These are phyloP conservation scores for Macaca nemestrina DNA, from an alignment of 2,113 vertebrate genomes.

Conservation along the genomic window DNA sequence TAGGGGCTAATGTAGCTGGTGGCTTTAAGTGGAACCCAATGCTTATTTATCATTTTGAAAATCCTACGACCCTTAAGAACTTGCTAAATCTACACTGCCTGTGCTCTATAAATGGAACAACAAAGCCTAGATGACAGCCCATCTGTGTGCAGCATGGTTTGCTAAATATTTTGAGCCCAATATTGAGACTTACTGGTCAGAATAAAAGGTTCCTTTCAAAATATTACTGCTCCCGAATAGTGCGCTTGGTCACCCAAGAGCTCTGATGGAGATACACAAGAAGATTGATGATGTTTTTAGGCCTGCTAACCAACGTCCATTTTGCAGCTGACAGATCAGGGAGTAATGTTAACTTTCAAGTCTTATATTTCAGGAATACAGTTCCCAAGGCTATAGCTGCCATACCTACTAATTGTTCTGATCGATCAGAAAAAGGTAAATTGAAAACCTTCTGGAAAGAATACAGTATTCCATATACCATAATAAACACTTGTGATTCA, in stretches of 20 bases:
- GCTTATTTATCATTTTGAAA: not conserved
- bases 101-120: not conserved
- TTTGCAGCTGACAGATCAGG: not conserved
- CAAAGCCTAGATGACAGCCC: not conserved
- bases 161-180: not conserved
- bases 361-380: not conserved
- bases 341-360: not conserved
- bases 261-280: not conserved
- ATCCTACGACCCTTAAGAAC: not conserved
- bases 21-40: not conserved
- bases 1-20: not conserved
- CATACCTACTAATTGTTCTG: not conserved
- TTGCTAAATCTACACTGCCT: not conserved
- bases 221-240: not conserved
- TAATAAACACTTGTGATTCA: not conserved
- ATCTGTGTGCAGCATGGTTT: not conserved
- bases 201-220: not conserved
- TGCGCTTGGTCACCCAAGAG: not conserved
- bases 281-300: not conserved
- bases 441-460: not conserved
- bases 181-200: not conserved
- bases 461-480: not conserved
- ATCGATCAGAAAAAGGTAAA: not conserved
- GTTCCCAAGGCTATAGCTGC: not conserved
- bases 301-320: not conserved